Conservation (phyloP, 2,113 vertebrate genomes). For the Pangasianodon hypophthalmus region DNA sequence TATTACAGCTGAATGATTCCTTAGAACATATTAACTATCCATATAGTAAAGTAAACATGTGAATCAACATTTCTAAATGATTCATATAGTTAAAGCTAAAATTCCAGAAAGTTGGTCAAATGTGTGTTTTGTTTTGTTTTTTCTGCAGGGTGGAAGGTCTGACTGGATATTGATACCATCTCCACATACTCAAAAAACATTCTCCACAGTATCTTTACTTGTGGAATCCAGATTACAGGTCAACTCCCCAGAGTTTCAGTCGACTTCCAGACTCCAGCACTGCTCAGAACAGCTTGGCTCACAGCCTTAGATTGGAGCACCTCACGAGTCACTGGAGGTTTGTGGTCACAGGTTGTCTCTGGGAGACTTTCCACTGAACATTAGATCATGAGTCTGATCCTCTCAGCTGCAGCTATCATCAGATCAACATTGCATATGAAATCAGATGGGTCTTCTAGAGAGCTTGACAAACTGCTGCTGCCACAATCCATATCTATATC, state of each 20-base stretch:
- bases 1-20: not conserved
- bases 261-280: not conserved
- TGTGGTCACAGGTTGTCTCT: not conserved
- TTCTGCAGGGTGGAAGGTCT: not conserved
- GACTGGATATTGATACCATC: not conserved
- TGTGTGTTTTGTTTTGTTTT: not conserved
- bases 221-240: not conserved
- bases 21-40: not conserved
- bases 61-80: not conserved
- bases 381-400: not conserved
- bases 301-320: not conserved
- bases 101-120: not conserved
- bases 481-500: no score
- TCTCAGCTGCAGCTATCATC: not conserved
- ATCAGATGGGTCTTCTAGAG: not conserved
- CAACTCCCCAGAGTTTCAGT: not conserved
- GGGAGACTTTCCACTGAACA: not conserved
- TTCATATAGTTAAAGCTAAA: not conserved
- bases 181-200: not conserved
- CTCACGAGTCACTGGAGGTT: not conserved
- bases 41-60: not conserved
- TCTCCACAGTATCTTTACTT: slow-evolving; percentile 1
- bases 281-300: not conserved
- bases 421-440: not conserved
- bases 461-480: not conserved